A percentile compares a stretch with the other conserved stretches of the same genome.
Evolutionary conservation across 2,888 invertebrate species (phyloP).

Genomic region (Shargacucullia verbasci): DNA sequence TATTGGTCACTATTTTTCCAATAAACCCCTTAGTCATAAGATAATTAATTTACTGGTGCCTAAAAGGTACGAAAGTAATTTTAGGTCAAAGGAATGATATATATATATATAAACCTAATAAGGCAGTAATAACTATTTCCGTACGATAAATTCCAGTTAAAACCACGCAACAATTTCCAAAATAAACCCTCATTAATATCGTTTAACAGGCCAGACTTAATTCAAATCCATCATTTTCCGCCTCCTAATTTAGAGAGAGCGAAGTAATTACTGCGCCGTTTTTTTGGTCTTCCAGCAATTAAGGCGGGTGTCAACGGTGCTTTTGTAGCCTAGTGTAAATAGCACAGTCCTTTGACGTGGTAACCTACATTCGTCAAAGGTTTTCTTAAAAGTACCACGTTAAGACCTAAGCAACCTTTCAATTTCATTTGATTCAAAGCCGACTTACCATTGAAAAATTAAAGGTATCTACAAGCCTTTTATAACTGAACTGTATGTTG

Average conservation of each 20-base stretch:
- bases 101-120: too few species aligned
- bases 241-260: conserved; percentile 18
- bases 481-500: too few species aligned
- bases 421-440: too few species aligned
- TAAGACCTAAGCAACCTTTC: too few species aligned
- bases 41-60: too few species aligned
- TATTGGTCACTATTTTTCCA: too few species aligned
- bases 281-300: conserved; percentile 32
- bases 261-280: conserved; percentile 30
- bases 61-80: too few species aligned
- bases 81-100: too few species aligned
- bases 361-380: conserved; percentile 22
- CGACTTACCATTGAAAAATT: too few species aligned
- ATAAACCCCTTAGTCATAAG: too few species aligned
- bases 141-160: background rate
- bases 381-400: conserved; percentile 5
- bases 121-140: too few species aligned
- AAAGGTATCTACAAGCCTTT: too few species aligned
- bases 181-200: conserved; percentile 26
- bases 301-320: conserved; percentile 5
- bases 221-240: conserved; percentile 25
- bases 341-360: conserved; percentile 9
- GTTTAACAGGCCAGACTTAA: conserved; percentile 19
- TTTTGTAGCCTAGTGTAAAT: conserved; percentile 19
- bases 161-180: conserved; percentile 1